Evolutionary conservation across 2,888 invertebrate genomes (phyloP), one percentile per base, ranked within the genome.

Genomic region (Pristionchus arcanus): DNA sequence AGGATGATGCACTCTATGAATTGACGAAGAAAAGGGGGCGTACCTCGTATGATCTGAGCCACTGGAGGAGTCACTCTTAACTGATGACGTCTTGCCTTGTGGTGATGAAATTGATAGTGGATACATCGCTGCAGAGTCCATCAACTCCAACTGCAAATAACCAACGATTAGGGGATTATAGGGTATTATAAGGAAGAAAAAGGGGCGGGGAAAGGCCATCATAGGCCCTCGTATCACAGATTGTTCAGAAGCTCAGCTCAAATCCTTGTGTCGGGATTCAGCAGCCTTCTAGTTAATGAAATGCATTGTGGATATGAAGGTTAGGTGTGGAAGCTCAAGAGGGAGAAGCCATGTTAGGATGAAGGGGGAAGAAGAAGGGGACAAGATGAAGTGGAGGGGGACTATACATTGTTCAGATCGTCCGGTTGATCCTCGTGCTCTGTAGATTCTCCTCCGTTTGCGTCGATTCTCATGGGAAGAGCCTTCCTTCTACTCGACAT

Each of bases 401-500:
- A 28, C 49, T 68, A 88, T 63, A 88, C 87, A 88, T 74, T 88
- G 55, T 68, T 31, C n/a, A 42, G 42, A 25, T 34, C 34, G 19
- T 34, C 31, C 2, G 25, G 31, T 21, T 31, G 28, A 21, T 74
- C 31, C 37, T 71, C 74, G 21, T 87, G n/a, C 31, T 88, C 74
- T 15, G 21, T n/a, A 13, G 55, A n/a, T 15, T 13, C 31, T 71
- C 71, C 87, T 9, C 71, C n/a, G 74, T n/a, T 55, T 0, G 63
- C 63, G 63, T 74, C 87, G 55, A 94, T 89, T 90, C 93, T 91
- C 63, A 91, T 92, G 28, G 94, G 94, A 37, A 93, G 92, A 31
- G 94, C 92, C 92, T 94, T 94, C 90, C 94, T 91, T 91, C 94
- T 92, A 92, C 93, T 93, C 92, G 93, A 94, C 94, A 94, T 94